Conservation (phyloP, 2,113 vertebrate species). For the Cyprinodon variegatus region DNA sequence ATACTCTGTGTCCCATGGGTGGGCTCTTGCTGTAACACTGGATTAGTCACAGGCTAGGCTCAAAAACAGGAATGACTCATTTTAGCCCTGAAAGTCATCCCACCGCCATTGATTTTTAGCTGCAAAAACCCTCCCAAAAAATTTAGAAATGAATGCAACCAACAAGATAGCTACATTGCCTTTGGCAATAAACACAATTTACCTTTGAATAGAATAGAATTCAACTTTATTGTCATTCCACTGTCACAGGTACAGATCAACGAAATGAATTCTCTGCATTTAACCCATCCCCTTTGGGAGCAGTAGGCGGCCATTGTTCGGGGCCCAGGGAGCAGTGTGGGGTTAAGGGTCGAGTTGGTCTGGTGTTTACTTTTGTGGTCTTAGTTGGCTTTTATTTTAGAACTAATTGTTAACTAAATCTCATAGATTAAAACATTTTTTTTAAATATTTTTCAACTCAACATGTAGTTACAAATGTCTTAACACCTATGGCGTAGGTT, state of each 20-base stretch:
- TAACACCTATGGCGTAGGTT: not conserved
- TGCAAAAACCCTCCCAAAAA: not conserved
- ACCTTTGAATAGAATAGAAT: not conserved
- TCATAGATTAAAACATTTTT: not conserved
- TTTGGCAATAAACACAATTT: slow-evolving; percentile 7
- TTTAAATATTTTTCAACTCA: not conserved
- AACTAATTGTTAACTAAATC: not conserved
- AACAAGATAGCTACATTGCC: slow-evolving; percentile 13
- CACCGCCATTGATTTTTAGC: slow-evolving; percentile 1
- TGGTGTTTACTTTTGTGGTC: not conserved
- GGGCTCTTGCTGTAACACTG: slow-evolving; percentile 17
- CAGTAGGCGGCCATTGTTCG: too few species aligned
- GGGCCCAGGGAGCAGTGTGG: too few species aligned
- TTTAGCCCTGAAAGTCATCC: slow-evolving; percentile 13
- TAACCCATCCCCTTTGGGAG: too few species aligned
- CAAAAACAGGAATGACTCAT: slow-evolving; percentile 19
- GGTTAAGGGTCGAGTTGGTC: not conserved
- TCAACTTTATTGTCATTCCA: too few species aligned
- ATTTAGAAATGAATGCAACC: slow-evolving; percentile 24
- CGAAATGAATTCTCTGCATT: too few species aligned
- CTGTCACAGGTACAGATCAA: too few species aligned
- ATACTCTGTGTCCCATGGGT: slow-evolving; percentile 26
- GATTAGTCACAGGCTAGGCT: slow-evolving; percentile 35
- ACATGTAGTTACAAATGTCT: not conserved
- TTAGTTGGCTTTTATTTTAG: not conserved